Conservation (phyloP, 2,797 vertebrate genomes). For the Myotis pilosus region DNA sequence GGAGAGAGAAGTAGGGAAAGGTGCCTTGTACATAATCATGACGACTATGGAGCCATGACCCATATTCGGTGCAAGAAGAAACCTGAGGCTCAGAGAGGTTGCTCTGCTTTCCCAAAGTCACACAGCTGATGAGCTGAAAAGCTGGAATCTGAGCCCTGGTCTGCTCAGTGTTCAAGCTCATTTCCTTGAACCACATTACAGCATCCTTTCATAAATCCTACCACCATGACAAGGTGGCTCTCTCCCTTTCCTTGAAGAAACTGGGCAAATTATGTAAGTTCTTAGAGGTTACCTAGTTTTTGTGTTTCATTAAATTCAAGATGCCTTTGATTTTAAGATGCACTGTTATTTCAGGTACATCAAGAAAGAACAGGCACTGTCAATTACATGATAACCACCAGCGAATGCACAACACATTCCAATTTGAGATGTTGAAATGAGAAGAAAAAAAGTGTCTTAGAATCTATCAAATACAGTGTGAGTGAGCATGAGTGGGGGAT, state of each 20-base stretch:
- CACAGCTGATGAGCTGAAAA: neutral
- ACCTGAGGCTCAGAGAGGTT: neutral
- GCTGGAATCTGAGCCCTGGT: neutral
- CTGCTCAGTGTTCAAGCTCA: neutral
- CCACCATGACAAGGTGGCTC: neutral
- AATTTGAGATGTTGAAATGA: neutral
- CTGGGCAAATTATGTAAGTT: constrained; percentile 34
- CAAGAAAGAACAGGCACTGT: neutral
- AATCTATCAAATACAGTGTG: neutral
- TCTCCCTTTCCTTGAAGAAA: constrained; percentile 28
- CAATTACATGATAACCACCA: constrained; percentile 15
- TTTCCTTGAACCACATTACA: neutral
- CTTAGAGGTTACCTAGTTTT: constrained; percentile 51
- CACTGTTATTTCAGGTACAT: neutral
- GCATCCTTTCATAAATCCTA: neutral
- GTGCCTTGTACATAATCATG: too few species aligned
- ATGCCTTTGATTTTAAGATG: constrained; percentile 9
- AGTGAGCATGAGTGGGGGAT: neutral
- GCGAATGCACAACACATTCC: neutral
- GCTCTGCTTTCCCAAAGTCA: neutral
- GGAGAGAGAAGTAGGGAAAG: neutral
- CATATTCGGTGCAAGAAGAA: neutral
- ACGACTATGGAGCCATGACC: neutral
- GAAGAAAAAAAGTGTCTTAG: neutral
- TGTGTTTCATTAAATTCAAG: constrained; percentile 19